Evolutionary conservation across 2,113 vertebrate genomes (phyloP), one percentile per base, ranked within the genome.

Genomic region (Varanus komodoensis): DNA sequence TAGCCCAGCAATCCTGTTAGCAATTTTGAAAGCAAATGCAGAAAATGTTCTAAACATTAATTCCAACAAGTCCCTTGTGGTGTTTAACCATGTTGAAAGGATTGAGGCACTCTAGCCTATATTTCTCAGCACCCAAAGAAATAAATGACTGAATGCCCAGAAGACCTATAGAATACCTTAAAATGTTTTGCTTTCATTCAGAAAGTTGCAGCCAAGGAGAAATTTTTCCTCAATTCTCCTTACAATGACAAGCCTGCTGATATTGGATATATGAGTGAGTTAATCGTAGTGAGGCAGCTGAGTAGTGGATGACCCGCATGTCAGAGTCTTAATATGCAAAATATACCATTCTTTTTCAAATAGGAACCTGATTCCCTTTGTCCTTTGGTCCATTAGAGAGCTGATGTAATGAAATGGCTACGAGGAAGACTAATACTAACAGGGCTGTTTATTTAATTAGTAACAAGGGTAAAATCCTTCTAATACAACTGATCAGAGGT

Each of bases 361-460:
- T 0, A 77, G 92, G 89, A 97, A 96, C 87, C 92, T 2, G 83
- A 95, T 38, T 95, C 96, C 91, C 91, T 97, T 95, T 96, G 93
- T 94, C 90, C 79, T 9, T 8, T 75, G 74, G 84, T 95, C 84
- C 83, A 92, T 93, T 6, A 0, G 84, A 86, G 29, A 54, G 91
- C 87, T 97, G 96, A 96, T 94, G 94, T 97, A 95, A 96, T 94
- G 93, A 94, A 89, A 95, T 80, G 89, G 90, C 91, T 96, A 88
- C 92, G 92, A 95, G 92, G 92, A 95, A 95, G 93, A 95, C 91
- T 93, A 96, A 95, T 87, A 88, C 82, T 95, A 93, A 93, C 93
- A 94, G 75, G 92, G 3, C 83, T 96, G 95, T 96, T 97, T 96
- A 95, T 97, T 97, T 95, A 94, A 96, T 97, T 96, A 97, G 93